phyloP scores from a whole-genome alignment of 2,113 vertebrate species.

The Narcine bancroftii region DNA sequence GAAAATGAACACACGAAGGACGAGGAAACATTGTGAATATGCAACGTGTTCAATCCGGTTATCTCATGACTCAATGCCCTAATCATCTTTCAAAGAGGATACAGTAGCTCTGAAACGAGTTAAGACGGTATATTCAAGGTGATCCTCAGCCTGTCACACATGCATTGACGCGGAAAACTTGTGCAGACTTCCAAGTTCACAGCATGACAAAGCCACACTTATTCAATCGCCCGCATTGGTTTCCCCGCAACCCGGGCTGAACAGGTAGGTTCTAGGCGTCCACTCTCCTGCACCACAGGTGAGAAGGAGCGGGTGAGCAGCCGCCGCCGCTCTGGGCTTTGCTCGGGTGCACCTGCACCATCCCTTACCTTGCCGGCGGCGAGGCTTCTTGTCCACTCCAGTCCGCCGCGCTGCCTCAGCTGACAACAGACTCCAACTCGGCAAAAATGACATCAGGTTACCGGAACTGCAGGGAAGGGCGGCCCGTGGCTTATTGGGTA shows the following conservation, averaged over 20 bases:
- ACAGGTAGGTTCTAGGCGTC: too few species aligned
- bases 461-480: background rate
- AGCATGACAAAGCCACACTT: background rate
- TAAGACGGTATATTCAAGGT: background rate
- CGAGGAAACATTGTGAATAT: background rate
- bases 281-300: background rate
- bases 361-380: background rate
- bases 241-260: background rate
- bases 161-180: background rate
- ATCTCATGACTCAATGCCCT: background rate
- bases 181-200: too few species aligned
- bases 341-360: too few species aligned
- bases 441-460: slow-evolving; percentile 27
- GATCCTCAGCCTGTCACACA: background rate
- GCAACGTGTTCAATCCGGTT: background rate
- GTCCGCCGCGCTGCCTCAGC: background rate
- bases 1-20: background rate
- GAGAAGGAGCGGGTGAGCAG: background rate
- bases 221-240: background rate
- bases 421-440: background rate
- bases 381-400: background rate
- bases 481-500: background rate
- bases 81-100: background rate
- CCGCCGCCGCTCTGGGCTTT: background rate
- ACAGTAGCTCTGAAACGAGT: background rate